phyloP scores from a whole-genome alignment of 2,888 invertebrate genomes.

The Nephrotoma appendiculata region DNA sequence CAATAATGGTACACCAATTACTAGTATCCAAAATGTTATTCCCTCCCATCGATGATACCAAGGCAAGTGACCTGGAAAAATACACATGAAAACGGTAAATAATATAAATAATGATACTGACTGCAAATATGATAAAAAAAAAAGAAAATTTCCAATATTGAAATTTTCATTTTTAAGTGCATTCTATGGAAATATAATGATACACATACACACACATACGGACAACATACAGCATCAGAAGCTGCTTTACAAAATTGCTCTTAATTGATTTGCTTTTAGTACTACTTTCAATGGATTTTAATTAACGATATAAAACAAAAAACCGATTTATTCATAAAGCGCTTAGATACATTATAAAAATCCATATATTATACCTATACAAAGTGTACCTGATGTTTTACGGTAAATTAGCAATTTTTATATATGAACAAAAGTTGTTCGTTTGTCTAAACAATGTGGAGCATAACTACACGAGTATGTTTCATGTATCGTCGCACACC shows the following conservation, averaged over 20 bases:
- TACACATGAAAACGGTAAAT: not conserved
- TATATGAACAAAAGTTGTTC: not conserved
- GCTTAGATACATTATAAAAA: not conserved
- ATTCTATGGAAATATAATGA: too few relatives aligned
- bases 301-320: not conserved
- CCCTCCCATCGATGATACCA: conserved; percentile 70
- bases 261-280: not conserved
- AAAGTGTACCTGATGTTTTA: not conserved
- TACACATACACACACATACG: not conserved
- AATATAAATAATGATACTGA: not conserved
- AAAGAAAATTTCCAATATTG: not conserved
- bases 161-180: not conserved
- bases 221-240: too few relatives aligned
- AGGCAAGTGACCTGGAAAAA: conserved; percentile 50
- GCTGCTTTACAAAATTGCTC: not conserved
- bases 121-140: not conserved
- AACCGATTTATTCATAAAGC: not conserved
- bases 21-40: conserved; percentile 62
- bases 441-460: too few relatives aligned
- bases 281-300: not conserved
- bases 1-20: conserved; percentile 51
- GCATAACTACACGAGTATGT: not conserved
- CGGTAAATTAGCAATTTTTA: not conserved
- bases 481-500: not conserved
- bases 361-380: not conserved